Evolutionary conservation across 2,113 vertebrate species (phyloP), one percentile per base, ranked within the genome.

Genomic region (Phaetusa simplex): DNA sequence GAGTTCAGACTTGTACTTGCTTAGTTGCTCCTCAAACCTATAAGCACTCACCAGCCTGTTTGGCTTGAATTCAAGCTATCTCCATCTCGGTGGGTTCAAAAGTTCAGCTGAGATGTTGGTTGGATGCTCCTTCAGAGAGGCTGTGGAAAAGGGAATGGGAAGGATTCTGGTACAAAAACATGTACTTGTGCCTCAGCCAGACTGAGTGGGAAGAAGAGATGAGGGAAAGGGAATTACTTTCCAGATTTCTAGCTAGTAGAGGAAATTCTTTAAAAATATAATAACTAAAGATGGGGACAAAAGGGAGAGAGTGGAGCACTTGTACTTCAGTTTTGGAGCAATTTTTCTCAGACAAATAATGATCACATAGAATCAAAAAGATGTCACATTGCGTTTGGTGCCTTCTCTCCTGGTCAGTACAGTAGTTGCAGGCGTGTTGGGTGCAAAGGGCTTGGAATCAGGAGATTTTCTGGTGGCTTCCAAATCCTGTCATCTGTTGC

Each of bases 91-190:
- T 34, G 32, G 26, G 91, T 95, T 96, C 96, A 93, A 90, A 95
- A 93, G 84, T 96, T 97, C 82, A 94, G 47, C 38, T 85, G 80
- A 89, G 85, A 83, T 87, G 55, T 50, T 79, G 77, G 67, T 32
- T 93, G 81, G 91, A 90, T 80, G 55, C 64, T 93, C 50, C 50
- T 77, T 82, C 78, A 53, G 76, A 34, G 14, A 69, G 29, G 30
- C 40, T 82, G 53, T 87, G 86, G 78, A 56, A 69, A 81, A 83
- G 43, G n/a, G 73, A 93, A 36, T 50, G 69, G 72, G 76, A 86
- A 88, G 50, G 76, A 52, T 56, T 82, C 76, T 89, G 83, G 43
- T 86, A 38, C 34, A 80, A 42, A 73, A 12, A 52, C 13, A 27
- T 24, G 59, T 88, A 40, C 30, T 49, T 6, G 1, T 64, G 34